Evolutionary conservation across 2,888 invertebrate genomes (phyloP).

Genomic region (Alviniconcha strummeri): DNA sequence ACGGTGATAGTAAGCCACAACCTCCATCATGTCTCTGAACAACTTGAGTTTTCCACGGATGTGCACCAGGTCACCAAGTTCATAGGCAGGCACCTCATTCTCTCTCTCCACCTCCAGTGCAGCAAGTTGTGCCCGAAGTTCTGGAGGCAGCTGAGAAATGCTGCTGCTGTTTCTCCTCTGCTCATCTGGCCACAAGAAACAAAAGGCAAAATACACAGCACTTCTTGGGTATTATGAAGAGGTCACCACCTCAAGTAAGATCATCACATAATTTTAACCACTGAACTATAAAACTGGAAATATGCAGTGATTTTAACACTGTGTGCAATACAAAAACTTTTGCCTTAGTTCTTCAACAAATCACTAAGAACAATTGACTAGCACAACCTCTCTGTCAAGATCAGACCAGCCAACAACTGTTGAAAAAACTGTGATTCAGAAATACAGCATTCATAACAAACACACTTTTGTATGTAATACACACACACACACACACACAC

Average conservation of each 20-base stretch:
- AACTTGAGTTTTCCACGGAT: conserved; percentile 58
- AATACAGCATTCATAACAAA: too few relatives aligned
- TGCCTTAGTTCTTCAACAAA: too few relatives aligned
- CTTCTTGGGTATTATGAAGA: not conserved
- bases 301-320: too few relatives aligned
- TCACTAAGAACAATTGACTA: too few relatives aligned
- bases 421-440: too few relatives aligned
- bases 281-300: too few relatives aligned
- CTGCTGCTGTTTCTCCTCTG: not conserved
- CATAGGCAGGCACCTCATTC: conserved; percentile 43
- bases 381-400: too few relatives aligned
- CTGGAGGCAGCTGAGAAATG: conserved; percentile 13
- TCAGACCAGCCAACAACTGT: too few relatives aligned
- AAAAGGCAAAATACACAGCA: not conserved
- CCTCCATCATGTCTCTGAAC: conserved; percentile 55
- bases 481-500: too few relatives aligned
- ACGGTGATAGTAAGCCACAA: conserved; percentile 56
- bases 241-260: not conserved
- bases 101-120: conserved; percentile 2
- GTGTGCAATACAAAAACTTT: too few relatives aligned
- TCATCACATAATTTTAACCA: too few relatives aligned
- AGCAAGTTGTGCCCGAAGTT: conserved; percentile 14
- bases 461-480: too few relatives aligned
- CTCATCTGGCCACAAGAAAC: not conserved
- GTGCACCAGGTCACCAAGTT: conserved; percentile 57